A percentile compares a stretch with the other conserved stretches of the same genome.
Conservation (phyloP, 2,888 invertebrate genomes). For the Nebria brevicollis region DNA sequence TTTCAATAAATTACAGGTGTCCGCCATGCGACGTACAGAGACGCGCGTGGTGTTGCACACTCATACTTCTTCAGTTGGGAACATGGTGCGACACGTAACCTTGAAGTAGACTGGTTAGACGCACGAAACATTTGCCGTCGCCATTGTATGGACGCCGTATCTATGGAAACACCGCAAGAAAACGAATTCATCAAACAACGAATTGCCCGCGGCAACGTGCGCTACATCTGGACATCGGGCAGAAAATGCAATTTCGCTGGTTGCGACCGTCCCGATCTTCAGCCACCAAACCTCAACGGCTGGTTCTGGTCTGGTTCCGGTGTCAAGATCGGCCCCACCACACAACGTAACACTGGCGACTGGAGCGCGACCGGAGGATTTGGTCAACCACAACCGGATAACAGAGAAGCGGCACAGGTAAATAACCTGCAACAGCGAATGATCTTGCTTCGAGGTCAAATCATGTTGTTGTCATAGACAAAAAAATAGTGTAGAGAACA, state of each 20-base stretch:
- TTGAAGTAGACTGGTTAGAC: constrained; percentile 92
- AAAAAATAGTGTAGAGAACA: not conserved
- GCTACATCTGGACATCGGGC: constrained; percentile 92
- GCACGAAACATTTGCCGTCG: constrained; percentile 90
- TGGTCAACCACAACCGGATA: constrained; percentile 88
- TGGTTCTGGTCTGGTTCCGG: constrained; percentile 97
- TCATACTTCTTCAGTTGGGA: constrained; percentile 96
- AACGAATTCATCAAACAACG: constrained; percentile 91
- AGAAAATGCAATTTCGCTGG: constrained; percentile 93
- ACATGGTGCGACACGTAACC: constrained; percentile 80
- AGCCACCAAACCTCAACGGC: constrained; percentile 86
- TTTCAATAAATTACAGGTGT: constrained; percentile 70
- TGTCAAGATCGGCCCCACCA: constrained; percentile 89
- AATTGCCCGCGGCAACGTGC: constrained; percentile 79
- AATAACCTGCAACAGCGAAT: constrained; percentile 36
- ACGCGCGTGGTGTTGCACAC: constrained; percentile 87
- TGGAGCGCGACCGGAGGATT: constrained; percentile 91
- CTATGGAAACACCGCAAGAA: constrained; percentile 89
- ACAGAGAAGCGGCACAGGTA: constrained; percentile 89
- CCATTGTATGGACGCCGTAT: constrained; percentile 94
- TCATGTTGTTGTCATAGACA: not conserved
- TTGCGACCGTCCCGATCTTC: constrained; percentile 83
- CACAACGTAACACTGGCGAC: constrained; percentile 88
- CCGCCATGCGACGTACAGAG: constrained; percentile 87
- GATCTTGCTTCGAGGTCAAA: not conserved